Evolutionary conservation across 37 sponge, comb jelly and placozoan species (phyloP).

Genomic region (Hexactinellida sp.): DNA sequence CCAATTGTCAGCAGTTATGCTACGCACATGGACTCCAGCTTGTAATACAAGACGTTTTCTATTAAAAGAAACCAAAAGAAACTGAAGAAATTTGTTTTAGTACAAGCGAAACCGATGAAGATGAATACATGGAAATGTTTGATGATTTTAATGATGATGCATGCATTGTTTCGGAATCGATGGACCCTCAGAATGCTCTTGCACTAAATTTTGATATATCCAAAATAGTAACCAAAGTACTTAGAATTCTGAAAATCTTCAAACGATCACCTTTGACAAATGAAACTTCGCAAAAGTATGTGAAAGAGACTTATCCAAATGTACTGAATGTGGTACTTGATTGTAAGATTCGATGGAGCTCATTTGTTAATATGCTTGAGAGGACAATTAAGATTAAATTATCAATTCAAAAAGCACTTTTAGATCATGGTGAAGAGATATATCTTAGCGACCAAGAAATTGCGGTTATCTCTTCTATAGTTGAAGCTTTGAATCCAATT

Average conservation of each 20-base stretch:
- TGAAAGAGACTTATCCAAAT: slow-evolving; percentile 4
- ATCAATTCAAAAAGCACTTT: neutral
- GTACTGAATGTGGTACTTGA: neutral
- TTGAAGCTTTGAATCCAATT: slow-evolving; percentile 15
- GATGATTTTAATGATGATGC: neutral
- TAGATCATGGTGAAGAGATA: neutral
- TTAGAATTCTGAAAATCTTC: neutral
- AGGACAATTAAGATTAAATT: neutral
- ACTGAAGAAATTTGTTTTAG: neutral
- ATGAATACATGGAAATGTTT: neutral
- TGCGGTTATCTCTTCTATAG: slow-evolving; percentile 14
- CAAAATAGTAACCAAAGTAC: slow-evolving; percentile 10
- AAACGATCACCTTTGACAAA: neutral
- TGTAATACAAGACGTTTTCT: slow-evolving; percentile 15
- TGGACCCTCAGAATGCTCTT: neutral
- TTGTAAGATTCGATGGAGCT: slow-evolving; percentile 2
- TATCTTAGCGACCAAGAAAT: slow-evolving; percentile 15
- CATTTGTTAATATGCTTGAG: slow-evolving; percentile 2
- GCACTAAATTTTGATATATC: neutral
- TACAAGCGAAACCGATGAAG: neutral
- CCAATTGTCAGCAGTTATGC: neutral
- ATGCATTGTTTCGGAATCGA: neutral
- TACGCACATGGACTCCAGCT: slow-evolving; percentile 18
- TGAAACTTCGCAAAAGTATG: slow-evolving; percentile 14
- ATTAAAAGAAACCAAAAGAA: neutral